A percentile compares a stretch with the other conserved stretches of the same genome.
These are phyloP conservation scores for Bubo bubo DNA, from an alignment of 2,113 vertebrate genomes.

Conservation along the genomic window DNA sequence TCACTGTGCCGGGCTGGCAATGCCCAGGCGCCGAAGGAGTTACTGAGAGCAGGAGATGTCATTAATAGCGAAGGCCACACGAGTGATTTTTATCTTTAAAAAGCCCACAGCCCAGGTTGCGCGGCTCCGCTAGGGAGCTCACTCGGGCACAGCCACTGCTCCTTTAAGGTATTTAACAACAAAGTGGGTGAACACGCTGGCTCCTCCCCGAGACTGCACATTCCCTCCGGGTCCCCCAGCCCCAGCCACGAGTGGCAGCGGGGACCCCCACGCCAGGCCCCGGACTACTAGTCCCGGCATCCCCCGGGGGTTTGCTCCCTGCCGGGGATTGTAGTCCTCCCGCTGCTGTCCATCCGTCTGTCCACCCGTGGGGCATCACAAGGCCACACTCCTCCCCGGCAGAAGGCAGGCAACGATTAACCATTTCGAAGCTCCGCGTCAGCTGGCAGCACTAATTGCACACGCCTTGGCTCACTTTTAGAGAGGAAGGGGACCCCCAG, in stretches of 20 bases:
- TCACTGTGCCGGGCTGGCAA: background rate
- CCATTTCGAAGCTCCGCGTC: background rate
- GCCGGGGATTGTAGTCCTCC: background rate
- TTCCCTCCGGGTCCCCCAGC: slow-evolving; percentile 66
- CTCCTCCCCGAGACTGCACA: slow-evolving; percentile 61
- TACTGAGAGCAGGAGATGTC: slow-evolving; percentile 9
- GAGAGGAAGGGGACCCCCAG: background rate
- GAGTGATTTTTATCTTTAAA: slow-evolving; percentile 65
- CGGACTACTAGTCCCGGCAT: slow-evolving; percentile 72
- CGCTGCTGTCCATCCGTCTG: fast-evolving
- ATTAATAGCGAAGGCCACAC: slow-evolving; percentile 39
- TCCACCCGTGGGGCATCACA: fast-evolving
- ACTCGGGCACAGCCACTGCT: slow-evolving; percentile 54
- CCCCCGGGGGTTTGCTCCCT: background rate
- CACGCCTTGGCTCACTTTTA: background rate
- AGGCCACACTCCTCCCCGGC: background rate
- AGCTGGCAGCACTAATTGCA: background rate
- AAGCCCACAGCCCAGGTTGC: slow-evolving; percentile 55
- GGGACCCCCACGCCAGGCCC: background rate
- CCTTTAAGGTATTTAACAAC: slow-evolving; percentile 71
- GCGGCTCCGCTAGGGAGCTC: slow-evolving; percentile 17
- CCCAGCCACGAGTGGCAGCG: slow-evolving; percentile 24
- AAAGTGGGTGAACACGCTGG: slow-evolving; percentile 51
- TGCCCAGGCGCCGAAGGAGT: slow-evolving; percentile 42
- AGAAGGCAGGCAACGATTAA: background rate